These are phyloP conservation scores for Cydia strobilella DNA, from an alignment of 1,140 invertebrate genomes.

Conservation along the genomic window DNA sequence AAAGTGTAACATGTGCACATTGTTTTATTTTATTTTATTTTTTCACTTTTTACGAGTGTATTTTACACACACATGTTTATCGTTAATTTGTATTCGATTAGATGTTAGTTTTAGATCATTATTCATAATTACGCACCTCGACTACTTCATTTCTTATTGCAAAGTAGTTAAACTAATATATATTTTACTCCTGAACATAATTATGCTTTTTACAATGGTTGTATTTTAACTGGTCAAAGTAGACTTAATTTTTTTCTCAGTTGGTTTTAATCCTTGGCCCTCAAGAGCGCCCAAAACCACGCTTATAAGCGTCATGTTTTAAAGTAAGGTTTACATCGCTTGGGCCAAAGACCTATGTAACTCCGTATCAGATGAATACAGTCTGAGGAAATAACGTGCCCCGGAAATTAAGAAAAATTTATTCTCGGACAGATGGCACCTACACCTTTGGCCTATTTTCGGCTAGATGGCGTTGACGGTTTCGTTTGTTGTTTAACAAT, in stretches of 20 bases:
- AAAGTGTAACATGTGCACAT: background rate
- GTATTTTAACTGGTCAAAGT: slow-evolving; percentile 29
- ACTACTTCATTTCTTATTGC: background rate
- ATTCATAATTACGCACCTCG: background rate
- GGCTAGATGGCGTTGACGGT: no score
- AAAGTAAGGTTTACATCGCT: no score
- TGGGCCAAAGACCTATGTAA: no score
- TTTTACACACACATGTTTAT: background rate
- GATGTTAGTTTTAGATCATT: background rate
- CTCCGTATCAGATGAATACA: no score
- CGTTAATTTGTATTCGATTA: background rate
- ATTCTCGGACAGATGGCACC: no score
- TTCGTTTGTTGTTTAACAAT: no score
- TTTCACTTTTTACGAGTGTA: slow-evolving; percentile 11
- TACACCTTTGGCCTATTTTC: no score
- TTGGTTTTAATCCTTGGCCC: background rate
- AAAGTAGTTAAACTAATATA: background rate
- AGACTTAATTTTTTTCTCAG: background rate
- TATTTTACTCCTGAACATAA: no score
- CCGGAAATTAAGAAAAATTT: no score
- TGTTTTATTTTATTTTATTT: background rate
- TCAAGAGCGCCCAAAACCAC: no score
- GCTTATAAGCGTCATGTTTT: no score
- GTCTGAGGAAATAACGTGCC: no score
- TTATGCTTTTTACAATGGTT: slow-evolving; percentile 24